phyloP scores from a whole-genome alignment of 2,888 invertebrate species.

The Pterostichus niger region DNA sequence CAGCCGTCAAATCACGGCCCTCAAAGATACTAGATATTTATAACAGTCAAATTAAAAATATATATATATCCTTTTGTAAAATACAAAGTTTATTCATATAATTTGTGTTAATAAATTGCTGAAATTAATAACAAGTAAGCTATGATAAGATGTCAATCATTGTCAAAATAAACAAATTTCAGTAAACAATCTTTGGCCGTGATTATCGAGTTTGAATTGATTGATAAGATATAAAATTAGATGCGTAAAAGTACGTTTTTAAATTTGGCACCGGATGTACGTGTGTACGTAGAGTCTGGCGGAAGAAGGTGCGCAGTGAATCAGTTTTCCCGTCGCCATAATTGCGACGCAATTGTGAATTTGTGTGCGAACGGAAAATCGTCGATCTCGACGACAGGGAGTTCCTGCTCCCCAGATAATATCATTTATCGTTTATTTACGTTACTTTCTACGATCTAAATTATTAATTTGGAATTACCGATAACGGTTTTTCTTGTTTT shows the following conservation, averaged over 20 bases:
- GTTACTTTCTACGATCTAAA: slow-evolving; percentile 72
- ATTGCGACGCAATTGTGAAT: slow-evolving; percentile 82
- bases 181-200: not conserved
- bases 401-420: slow-evolving; percentile 81
- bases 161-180: not conserved
- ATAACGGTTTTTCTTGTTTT: slow-evolving; percentile 78
- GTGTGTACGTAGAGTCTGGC: not conserved
- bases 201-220: not conserved
- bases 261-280: slow-evolving; percentile 5
- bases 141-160: not conserved
- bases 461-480: slow-evolving; percentile 30
- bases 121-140: not conserved
- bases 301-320: slow-evolving; percentile 66
- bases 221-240: not conserved
- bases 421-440: slow-evolving; percentile 74
- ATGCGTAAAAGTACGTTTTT: not conserved
- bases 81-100: no score
- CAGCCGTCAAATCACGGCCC: no score
- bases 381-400: slow-evolving; percentile 86
- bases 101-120: no score
- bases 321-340: slow-evolving; percentile 83
- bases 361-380: slow-evolving; percentile 78
- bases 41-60: no score
- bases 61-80: no score
- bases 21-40: no score